Percentiles rank a stretch among this genome's conserved stretches.
These are phyloP conservation scores for Lottia gigantea DNA, from an alignment of 2,888 invertebrate genomes.

Conservation along the genomic window DNA sequence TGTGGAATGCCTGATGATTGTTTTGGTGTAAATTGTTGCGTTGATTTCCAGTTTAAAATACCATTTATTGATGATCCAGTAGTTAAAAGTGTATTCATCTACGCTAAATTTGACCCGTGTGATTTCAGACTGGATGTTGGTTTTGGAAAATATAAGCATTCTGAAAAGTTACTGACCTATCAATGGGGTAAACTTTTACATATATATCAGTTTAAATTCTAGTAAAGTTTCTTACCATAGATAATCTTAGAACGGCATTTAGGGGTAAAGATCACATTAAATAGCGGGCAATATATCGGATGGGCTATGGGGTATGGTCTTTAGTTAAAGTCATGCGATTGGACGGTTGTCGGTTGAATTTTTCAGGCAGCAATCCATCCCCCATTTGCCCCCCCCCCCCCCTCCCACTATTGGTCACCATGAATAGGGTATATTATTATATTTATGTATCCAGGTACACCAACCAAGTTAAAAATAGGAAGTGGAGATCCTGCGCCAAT, in stretches of 20 bases:
- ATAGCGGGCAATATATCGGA: too few species aligned
- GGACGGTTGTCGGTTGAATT: too few species aligned
- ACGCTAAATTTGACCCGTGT: constrained; percentile 26
- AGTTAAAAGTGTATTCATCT: constrained; percentile 25
- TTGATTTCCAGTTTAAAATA: constrained; percentile 28
- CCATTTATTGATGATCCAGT: constrained; percentile 27
- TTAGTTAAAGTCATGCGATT: too few species aligned
- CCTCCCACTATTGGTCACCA: too few species aligned
- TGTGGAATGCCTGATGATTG: constrained; percentile 38
- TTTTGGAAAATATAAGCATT: constrained; percentile 23
- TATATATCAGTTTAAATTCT: too few species aligned
- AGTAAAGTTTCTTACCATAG: too few species aligned
- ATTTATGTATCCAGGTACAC: neutral
- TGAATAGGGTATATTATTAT: too few species aligned
- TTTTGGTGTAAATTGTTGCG: constrained; percentile 39
- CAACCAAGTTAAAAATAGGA: neutral
- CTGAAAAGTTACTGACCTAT: constrained; percentile 20
- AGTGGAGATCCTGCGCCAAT: constrained; percentile 9
- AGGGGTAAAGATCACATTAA: too few species aligned
- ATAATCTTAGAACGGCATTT: too few species aligned
- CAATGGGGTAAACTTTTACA: constrained; percentile 22
- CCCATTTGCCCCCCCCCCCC: too few species aligned
- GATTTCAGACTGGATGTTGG: constrained; percentile 25
- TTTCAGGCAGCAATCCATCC: too few species aligned
- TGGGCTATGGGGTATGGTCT: too few species aligned